These are phyloP conservation scores for Neocloeon triangulifer DNA, from an alignment of 1,140 invertebrate genomes.

Conservation along the genomic window DNA sequence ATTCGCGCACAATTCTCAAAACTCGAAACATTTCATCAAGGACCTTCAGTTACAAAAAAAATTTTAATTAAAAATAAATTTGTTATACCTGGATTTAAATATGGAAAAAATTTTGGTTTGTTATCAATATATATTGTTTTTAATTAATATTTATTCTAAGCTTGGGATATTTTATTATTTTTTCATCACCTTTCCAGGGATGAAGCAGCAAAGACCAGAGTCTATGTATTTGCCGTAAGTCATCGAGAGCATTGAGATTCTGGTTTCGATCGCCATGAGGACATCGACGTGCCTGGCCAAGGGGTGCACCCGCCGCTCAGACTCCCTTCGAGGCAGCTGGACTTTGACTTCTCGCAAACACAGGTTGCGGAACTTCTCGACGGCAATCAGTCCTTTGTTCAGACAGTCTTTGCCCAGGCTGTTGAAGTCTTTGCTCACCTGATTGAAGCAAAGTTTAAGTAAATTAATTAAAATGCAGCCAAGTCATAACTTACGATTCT, in stretches of 20 bases:
- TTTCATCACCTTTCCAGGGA: slow-evolving; percentile 80
- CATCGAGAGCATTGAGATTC: slow-evolving; percentile 78
- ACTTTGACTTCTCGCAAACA: slow-evolving; percentile 56
- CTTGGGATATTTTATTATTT: too few species aligned
- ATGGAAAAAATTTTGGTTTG: too few species aligned
- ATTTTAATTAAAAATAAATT: background rate
- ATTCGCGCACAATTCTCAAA: slow-evolving; percentile 37
- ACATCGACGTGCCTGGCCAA: slow-evolving; percentile 71
- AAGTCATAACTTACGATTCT: slow-evolving; percentile 38
- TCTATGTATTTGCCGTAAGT: slow-evolving; percentile 77
- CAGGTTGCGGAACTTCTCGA: slow-evolving; percentile 50
- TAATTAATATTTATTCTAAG: too few species aligned
- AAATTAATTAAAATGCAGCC: background rate
- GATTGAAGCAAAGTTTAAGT: background rate
- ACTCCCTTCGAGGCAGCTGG: slow-evolving; percentile 66
- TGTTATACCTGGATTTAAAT: too few species aligned
- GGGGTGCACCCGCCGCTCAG: slow-evolving; percentile 62
- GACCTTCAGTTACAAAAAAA: slow-evolving; percentile 29
- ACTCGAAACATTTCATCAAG: slow-evolving; percentile 70
- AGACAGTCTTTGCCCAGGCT: slow-evolving; percentile 44
- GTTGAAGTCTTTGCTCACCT: slow-evolving; percentile 70
- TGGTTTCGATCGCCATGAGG: slow-evolving; percentile 69
- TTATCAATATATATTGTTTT: background rate
- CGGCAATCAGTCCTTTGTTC: slow-evolving; percentile 57
- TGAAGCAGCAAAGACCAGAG: slow-evolving; percentile 65